These are phyloP conservation scores for Grantiella picta DNA, from an alignment of 2,113 vertebrate genomes.

Conservation along the genomic window DNA sequence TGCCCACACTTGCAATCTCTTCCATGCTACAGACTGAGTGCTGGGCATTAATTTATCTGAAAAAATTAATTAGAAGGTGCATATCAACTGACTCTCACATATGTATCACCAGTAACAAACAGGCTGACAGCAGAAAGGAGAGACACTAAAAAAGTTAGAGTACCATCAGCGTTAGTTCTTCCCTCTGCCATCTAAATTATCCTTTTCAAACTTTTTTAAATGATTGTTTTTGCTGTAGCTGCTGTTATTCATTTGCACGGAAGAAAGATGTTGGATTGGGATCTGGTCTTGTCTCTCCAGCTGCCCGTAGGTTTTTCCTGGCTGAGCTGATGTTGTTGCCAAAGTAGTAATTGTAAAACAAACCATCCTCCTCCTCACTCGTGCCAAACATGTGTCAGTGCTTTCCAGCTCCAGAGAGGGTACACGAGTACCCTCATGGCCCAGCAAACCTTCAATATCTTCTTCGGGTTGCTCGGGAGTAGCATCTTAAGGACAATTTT, in stretches of 20 bases:
- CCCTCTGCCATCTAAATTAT: background rate
- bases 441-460: background rate
- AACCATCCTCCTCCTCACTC: background rate
- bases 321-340: background rate
- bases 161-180: background rate
- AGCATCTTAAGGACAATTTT: background rate
- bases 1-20: background rate
- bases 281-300: background rate
- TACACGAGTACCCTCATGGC: background rate
- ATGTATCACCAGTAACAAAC: background rate
- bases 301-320: background rate
- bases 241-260: background rate
- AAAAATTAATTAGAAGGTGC: background rate
- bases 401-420: background rate
- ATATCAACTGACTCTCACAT: background rate
- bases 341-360: background rate
- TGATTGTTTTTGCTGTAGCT: background rate
- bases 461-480: background rate
- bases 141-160: background rate
- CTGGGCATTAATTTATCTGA: background rate
- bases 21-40: background rate
- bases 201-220: background rate
- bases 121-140: background rate
- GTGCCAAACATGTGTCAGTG: background rate
- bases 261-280: background rate